Evolutionary conservation across 2,113 vertebrate species (phyloP).

Genomic region (Tylochromis polylepis): DNA sequence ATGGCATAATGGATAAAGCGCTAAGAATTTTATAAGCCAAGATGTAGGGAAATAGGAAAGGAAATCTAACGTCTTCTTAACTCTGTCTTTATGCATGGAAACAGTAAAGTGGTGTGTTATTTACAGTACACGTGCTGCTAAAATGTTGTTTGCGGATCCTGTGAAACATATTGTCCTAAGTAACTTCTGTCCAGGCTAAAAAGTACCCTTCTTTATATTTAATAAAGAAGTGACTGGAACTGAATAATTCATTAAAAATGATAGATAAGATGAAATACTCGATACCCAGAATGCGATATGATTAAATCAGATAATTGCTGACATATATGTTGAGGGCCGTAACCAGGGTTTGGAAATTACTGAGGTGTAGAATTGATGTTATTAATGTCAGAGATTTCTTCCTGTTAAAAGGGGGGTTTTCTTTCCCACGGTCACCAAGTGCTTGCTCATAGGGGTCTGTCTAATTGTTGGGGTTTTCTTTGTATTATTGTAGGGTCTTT

Average conservation of each 20-base stretch:
- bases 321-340: background rate
- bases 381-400: background rate
- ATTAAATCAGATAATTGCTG: background rate
- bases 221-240: background rate
- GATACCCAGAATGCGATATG: background rate
- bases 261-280: background rate
- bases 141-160: background rate
- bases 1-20: slow-evolving; percentile 61
- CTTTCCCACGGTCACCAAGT: background rate
- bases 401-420: background rate
- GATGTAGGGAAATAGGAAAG: slow-evolving; percentile 14
- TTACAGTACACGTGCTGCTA: background rate
- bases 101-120: background rate
- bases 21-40: slow-evolving; percentile 71
- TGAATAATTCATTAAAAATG: background rate
- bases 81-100: background rate
- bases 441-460: background rate
- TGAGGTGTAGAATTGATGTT: background rate
- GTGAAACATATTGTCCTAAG: background rate
- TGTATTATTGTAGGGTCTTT: background rate
- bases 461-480: background rate
- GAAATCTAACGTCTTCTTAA: background rate
- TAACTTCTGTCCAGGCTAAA: background rate
- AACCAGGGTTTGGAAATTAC: background rate
- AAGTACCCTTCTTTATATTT: background rate